Evolutionary conservation across 2,113 vertebrate genomes (phyloP).

Genomic region (Pachypanchax playfairii): DNA sequence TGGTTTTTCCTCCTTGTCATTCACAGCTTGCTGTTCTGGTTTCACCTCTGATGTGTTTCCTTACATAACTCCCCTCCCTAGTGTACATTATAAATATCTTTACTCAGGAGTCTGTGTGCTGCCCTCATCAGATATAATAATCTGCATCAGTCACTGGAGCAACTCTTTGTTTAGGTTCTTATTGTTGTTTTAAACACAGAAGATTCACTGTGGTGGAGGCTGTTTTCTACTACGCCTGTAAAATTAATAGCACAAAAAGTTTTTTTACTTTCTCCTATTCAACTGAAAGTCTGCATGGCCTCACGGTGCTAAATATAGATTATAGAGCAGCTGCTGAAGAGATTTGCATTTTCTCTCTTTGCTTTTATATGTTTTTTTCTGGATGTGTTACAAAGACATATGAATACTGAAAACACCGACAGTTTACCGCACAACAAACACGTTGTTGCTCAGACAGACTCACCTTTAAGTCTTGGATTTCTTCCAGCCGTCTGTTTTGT

Average conservation of each 20-base stretch:
- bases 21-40: background rate
- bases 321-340: conserved; percentile 1
- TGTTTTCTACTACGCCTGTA: conserved; percentile 27
- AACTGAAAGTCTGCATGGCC: background rate
- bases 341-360: conserved; percentile 7
- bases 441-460: conserved; percentile 12
- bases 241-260: background rate
- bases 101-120: conserved; percentile 27
- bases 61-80: conserved; percentile 37
- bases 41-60: conserved; percentile 14
- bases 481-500: conserved; percentile 45
- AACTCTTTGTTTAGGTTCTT: conserved; percentile 57
- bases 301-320: conserved; percentile 11
- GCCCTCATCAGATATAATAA: conserved; percentile 46
- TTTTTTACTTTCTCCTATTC: too few relatives aligned
- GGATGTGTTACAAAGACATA: too few relatives aligned
- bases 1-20: conserved; percentile 19
- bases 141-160: conserved; percentile 23
- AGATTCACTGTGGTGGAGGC: conserved; percentile 47
- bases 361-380: background rate
- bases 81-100: conserved; percentile 35
- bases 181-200: conserved; percentile 52
- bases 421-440: background rate
- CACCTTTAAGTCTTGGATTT: conserved; percentile 51
- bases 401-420: background rate